Conservation (phyloP, 2,113 vertebrate species). For the Ornithorhynchus anatinus region DNA sequence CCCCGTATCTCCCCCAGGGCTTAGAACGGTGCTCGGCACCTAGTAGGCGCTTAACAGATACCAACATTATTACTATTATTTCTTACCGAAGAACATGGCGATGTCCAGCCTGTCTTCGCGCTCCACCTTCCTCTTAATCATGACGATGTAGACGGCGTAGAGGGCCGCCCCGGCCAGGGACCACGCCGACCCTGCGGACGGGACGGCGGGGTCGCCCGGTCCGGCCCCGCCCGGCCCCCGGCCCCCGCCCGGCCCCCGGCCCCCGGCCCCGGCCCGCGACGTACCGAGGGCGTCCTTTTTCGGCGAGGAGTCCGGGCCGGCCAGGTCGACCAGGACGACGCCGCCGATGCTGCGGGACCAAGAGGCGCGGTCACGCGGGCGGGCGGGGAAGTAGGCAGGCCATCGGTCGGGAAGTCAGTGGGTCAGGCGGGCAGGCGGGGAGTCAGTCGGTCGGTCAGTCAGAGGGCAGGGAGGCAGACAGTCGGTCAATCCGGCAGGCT, state of each 20-base stretch:
- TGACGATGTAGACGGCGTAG: slow-evolving; percentile 94
- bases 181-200: slow-evolving; percentile 86
- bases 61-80: too few relatives aligned
- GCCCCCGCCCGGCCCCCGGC: too few relatives aligned
- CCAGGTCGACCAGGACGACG: slow-evolving; percentile 90
- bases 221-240: too few relatives aligned
- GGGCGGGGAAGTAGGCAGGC: background rate
- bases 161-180: slow-evolving; percentile 90
- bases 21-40: too few relatives aligned
- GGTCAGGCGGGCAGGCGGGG: background rate
- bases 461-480: too few relatives aligned
- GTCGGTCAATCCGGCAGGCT: too few relatives aligned
- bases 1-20: too few relatives aligned
- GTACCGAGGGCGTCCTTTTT: slow-evolving; percentile 87
- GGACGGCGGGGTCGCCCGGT: too few relatives aligned
- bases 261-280: background rate
- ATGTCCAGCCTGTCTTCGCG: slow-evolving; percentile 96
- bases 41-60: too few relatives aligned
- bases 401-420: background rate
- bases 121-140: slow-evolving; percentile 96
- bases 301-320: slow-evolving; percentile 83
- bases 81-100: slow-evolving; percentile 97
- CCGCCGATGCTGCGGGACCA: slow-evolving; percentile 85
- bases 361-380: slow-evolving; percentile 1
- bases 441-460: too few relatives aligned